These are phyloP conservation scores for Oryzias dopingdopingensis DNA, from an alignment of 2,797 vertebrate species.

Conservation along the genomic window DNA sequence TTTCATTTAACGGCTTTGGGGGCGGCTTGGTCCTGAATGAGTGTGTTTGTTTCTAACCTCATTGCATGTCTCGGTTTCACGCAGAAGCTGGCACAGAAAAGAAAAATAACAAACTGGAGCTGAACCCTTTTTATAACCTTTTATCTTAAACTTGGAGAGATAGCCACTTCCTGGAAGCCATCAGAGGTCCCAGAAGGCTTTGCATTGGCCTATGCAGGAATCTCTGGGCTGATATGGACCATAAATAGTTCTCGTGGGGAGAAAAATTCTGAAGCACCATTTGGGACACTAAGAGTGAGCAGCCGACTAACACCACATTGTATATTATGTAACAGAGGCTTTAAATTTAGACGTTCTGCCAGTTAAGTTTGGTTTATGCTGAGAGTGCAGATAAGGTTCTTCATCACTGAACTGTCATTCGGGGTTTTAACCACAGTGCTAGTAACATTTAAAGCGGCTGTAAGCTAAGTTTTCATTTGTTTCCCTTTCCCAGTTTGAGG, in stretches of 20 bases:
- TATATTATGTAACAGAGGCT: constrained; percentile 53
- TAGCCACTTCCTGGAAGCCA: constrained; percentile 17
- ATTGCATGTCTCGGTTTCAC: constrained; percentile 28
- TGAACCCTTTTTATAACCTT: constrained; percentile 23
- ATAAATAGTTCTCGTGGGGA: constrained; percentile 59
- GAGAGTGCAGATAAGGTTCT: constrained; percentile 11
- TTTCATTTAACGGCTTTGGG: constrained; percentile 57
- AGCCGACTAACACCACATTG: constrained; percentile 47
- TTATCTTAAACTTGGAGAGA: constrained; percentile 29
- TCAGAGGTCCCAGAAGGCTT: constrained; percentile 40
- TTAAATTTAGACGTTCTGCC: constrained; percentile 53
- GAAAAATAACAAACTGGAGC: constrained; percentile 29
- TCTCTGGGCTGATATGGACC: constrained; percentile 60
- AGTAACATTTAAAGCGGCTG: too few relatives aligned
- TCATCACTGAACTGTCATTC: neutral
- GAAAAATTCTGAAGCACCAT: constrained; percentile 45
- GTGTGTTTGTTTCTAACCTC: constrained; percentile 25
- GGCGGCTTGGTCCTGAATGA: constrained; percentile 28
- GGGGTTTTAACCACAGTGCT: too few relatives aligned
- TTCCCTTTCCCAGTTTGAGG: too few relatives aligned
- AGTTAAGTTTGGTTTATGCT: constrained; percentile 1
- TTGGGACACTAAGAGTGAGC: constrained; percentile 36
- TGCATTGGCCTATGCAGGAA: constrained; percentile 59
- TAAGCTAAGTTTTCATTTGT: too few relatives aligned
- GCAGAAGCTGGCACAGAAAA: neutral